Evolutionary conservation across 2,888 invertebrate species (phyloP).

Genomic region (Portevinia maculata): DNA sequence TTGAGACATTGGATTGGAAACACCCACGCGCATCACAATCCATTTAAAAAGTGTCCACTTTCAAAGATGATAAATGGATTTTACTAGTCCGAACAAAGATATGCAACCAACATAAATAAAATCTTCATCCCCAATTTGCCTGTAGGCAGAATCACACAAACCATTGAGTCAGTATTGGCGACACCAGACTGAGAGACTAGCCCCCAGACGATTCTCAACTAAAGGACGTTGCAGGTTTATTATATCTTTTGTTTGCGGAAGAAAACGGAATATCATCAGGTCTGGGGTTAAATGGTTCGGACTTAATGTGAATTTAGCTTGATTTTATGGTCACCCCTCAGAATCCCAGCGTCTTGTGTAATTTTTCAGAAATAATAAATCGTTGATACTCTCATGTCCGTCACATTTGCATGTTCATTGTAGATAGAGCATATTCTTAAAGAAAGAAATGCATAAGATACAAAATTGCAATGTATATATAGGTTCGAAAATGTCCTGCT

Average conservation of each 20-base stretch:
- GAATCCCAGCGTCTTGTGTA: neutral
- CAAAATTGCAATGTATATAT: no score
- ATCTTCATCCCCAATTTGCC: conserved; percentile 60
- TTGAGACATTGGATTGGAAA: neutral
- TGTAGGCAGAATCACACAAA: neutral
- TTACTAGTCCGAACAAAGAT: conserved; percentile 32
- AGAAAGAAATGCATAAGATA: no score
- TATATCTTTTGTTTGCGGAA: conserved; percentile 48
- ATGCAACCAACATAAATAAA: conserved; percentile 63
- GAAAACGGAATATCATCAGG: conserved; percentile 10
- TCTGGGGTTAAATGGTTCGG: conserved; percentile 45
- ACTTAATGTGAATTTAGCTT: conserved; percentile 50
- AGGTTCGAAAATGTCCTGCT: no score
- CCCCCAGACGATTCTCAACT: conserved; percentile 29
- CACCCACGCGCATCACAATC: conserved; percentile 10
- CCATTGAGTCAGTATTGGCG: conserved; percentile 31
- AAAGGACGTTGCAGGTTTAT: conserved; percentile 48
- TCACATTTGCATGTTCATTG: neutral
- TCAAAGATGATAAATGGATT: conserved; percentile 59
- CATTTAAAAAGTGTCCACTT: conserved; percentile 27
- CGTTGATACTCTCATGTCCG: no score
- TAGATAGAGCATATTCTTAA: no score
- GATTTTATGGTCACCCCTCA: conserved; percentile 2
- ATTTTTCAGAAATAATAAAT: no score
- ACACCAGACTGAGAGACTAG: conserved; percentile 8